Base-by-base conservation (phyloP, 2,113 vertebrate species). In the Podocnemis expansa region DNA sequence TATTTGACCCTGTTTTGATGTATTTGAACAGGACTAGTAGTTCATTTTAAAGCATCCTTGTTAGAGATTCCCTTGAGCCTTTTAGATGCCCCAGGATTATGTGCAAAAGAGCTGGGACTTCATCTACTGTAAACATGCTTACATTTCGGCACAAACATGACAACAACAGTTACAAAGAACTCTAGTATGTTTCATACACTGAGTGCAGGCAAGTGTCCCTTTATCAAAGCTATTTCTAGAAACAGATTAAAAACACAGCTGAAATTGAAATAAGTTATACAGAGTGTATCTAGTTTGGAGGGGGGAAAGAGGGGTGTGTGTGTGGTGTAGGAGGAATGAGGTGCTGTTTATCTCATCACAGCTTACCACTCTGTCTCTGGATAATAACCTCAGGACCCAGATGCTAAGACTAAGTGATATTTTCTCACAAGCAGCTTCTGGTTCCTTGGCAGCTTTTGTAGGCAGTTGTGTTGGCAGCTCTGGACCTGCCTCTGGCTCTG, bases 351-450 rank as follows among this genome's bases (percentile, higher is more conserved):
- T 95, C 84, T 96, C 96, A 88, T 90, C 94, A 87, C 97, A 52
- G 97, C 87, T 95, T 97, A 95, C 94, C 96, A 96, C 96, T 87
- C 96, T 97, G 89, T 97, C 95, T 94, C 95, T 98, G 97, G 97
- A 96, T 96, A 95, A 97, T 88, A 98, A 96, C 97, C 97, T 94
- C 14, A 34, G 97, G 96, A 95, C 98, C 97, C 98, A 98, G 98
- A 97, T 98, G 98, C 97, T 98, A 97, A 97, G 98, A 96, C 97
- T 98, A 97, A 98, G 98, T 96, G 97, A 95, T 97, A 95, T 98
- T 98, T 98, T 97, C 97, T 98, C 98, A 98, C 97, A 98, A 97
- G 97, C 97, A 87, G 96, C 96, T 98, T 96, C 96, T 98, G 97
- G 97, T 96, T 97, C 91, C 89, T 97, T 98, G 98, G 97, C 98